Base-by-base conservation (phyloP, 2,888 invertebrate species). In the Xylophagus ater region DNA sequence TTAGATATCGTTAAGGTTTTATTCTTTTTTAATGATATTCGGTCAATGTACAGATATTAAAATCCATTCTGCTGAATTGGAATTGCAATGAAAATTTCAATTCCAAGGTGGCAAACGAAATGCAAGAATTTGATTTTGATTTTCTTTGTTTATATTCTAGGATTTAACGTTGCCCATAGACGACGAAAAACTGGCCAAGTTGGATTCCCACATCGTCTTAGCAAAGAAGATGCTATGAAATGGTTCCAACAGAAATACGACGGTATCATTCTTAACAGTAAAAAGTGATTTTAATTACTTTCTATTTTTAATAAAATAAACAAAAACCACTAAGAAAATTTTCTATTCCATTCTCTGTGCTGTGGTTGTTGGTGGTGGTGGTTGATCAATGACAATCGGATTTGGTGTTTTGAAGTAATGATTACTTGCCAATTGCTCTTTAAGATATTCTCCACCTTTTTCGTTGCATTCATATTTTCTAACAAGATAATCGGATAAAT, bases 81-180 rank as follows among this genome's bases (percentile, higher is more conserved):
- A 18, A 35, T 42, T 47, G 37, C 37, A 43, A 20, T 24, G 6
- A 34, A 15, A 21, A 38, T 30, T 26, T n/a, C n/a, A 34, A 26
- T 30, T 46, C 28, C 33, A 50, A 40, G 47, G 45, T 48, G 43
- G 30, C 47, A 49, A 13, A n/a, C n/a, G n/a, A n/a, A n/a, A n/a
- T n/a, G n/a, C n/a, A n/a, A n/a, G n/a, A n/a, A n/a, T n/a, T n/a
- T n/a, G n/a, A n/a, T n/a, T n/a, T n/a, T n/a, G n/a, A n/a, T n/a
- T n/a, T n/a, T 34, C 30, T 15, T 42, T 32, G 15, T 37, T 21
- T 48, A 36, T 40, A 37, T 56, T 59, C 8, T 50, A 84, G 88
- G 92, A 54, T 96, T 90, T 76, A 94, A 94, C 62, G 92, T 98
- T 51, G 87, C 89, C 21, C 90, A 97, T 68, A 80, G 96, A 63